These are phyloP conservation scores for Abrostola tripartita DNA, from an alignment of 2,888 invertebrate genomes.

Conservation along the genomic window DNA sequence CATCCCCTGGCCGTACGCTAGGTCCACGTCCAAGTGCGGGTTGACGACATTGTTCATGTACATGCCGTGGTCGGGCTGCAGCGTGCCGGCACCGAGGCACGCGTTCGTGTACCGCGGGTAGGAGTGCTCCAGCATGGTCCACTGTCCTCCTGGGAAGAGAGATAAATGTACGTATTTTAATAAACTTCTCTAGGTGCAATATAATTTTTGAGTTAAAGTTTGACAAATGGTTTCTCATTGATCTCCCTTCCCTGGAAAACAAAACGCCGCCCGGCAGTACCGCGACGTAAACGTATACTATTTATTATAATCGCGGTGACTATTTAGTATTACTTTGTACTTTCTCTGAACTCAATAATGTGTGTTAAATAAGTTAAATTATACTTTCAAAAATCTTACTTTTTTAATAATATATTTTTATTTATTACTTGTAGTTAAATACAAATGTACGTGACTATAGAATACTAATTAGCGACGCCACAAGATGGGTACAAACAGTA, in stretches of 20 bases:
- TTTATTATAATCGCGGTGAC: too few relatives aligned
- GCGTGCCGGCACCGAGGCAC: conserved; percentile 88
- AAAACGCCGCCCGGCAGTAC: conserved; percentile 49
- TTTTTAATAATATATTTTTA: too few relatives aligned
- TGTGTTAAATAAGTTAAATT: too few relatives aligned
- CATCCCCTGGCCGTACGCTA: conserved; percentile 78
- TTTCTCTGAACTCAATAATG: too few relatives aligned
- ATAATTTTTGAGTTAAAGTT: conserved; percentile 53
- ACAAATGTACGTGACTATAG: too few relatives aligned
- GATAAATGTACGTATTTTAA: conserved; percentile 85
- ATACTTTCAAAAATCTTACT: too few relatives aligned
- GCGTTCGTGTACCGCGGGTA: conserved; percentile 92
- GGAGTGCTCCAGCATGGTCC: conserved; percentile 95
- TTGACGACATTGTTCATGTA: conserved; percentile 87
- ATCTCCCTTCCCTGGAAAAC: conserved; percentile 87
- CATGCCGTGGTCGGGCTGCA: conserved; percentile 88
- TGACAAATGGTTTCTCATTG: conserved; percentile 71
- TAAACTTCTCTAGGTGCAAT: conserved; percentile 66
- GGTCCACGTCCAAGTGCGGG: conserved; percentile 75
- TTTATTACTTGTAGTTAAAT: too few relatives aligned
- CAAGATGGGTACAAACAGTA: too few relatives aligned
- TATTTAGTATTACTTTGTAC: too few relatives aligned
- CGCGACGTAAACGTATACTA: too few relatives aligned
- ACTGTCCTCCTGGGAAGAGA: conserved; percentile 94
- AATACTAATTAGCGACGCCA: too few relatives aligned